These are phyloP conservation scores for Drosophila formosana DNA, from an alignment of 2,888 invertebrate species.

Conservation along the genomic window DNA sequence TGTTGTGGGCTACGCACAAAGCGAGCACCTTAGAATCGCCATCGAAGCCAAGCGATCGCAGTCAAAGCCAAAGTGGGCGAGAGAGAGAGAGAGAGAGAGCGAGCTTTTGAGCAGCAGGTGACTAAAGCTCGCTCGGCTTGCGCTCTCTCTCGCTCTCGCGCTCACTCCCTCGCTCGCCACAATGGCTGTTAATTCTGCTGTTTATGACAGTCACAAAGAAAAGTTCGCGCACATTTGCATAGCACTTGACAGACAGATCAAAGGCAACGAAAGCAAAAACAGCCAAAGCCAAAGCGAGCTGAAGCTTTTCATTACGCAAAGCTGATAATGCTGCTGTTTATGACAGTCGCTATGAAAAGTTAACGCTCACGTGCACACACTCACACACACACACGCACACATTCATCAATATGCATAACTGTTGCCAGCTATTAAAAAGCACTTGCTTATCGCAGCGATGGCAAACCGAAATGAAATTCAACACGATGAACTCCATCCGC, in stretches of 20 bases:
- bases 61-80: too few relatives aligned
- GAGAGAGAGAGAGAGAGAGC: constrained; percentile 18
- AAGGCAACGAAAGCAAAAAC: neutral
- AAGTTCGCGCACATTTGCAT: constrained; percentile 3
- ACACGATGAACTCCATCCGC: constrained; percentile 47
- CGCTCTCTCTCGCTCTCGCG: neutral
- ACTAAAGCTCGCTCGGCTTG: neutral
- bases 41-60: constrained; percentile 14
- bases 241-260: constrained; percentile 2
- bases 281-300: constrained; percentile 1
- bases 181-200: constrained; percentile 7
- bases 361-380: neutral
- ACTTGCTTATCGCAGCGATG: constrained; percentile 60
- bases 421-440: constrained; percentile 71
- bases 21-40: constrained; percentile 64
- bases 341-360: constrained; percentile 26
- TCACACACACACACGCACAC: neutral
- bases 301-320: constrained; percentile 29
- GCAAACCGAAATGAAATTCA: constrained; percentile 62
- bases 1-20: constrained; percentile 53
- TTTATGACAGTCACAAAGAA: neutral
- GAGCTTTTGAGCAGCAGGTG: constrained; percentile 39
- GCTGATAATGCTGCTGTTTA: constrained; percentile 34
- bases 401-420: constrained; percentile 51
- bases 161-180: neutral